Evolutionary conservation across 2,113 vertebrate species (phyloP).

Genomic region (Planiliza haematocheilus): DNA sequence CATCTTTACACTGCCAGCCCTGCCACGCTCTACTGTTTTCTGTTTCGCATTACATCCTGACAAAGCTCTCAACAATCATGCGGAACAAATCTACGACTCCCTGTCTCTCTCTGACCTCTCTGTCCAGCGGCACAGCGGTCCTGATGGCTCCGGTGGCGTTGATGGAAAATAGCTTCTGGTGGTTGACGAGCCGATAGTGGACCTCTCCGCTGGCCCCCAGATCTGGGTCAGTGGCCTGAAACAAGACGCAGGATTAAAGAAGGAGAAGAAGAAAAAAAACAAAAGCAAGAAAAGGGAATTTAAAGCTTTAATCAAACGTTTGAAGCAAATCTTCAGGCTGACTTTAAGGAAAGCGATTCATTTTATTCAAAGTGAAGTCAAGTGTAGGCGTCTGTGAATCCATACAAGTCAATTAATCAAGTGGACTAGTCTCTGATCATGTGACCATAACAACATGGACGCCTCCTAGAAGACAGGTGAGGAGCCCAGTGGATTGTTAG

Average conservation of each 20-base stretch:
- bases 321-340: constrained; percentile 9
- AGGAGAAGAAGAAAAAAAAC: background rate
- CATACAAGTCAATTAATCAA: no score
- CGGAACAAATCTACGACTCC: constrained; percentile 6
- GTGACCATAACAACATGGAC: no score
- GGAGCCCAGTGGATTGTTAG: no score
- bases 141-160: constrained; percentile 91
- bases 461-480: no score
- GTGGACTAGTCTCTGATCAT: no score
- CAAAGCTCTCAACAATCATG: background rate
- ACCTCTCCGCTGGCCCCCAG: constrained; percentile 92
- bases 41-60: background rate
- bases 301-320: background rate
- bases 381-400: background rate
- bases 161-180: constrained; percentile 91
- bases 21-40: background rate
- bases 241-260: background rate
- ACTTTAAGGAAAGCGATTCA: constrained; percentile 1
- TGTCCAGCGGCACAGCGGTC: constrained; percentile 88
- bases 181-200: constrained; percentile 90
- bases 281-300: constrained; percentile 6
- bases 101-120: constrained; percentile 83
- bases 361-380: constrained; percentile 14
- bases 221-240: constrained; percentile 93
- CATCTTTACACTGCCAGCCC: background rate